These are phyloP conservation scores for Genyomyrus donnyi DNA, from an alignment of 2,113 vertebrate genomes.

Conservation along the genomic window DNA sequence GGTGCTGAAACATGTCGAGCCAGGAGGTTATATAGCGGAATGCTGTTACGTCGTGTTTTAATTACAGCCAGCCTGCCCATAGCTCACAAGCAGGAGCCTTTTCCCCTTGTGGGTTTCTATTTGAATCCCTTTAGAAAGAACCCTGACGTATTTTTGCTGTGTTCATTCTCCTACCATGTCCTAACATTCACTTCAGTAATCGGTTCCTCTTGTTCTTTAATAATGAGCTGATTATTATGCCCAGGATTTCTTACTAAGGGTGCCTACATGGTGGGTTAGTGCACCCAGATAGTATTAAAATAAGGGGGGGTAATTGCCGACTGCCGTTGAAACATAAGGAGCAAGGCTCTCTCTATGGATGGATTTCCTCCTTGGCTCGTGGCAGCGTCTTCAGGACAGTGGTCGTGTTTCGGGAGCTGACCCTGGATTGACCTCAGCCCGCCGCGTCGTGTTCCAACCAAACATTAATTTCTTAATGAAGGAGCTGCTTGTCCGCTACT, in stretches of 20 bases:
- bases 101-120: background rate
- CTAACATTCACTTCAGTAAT: background rate
- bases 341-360: background rate
- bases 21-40: too few species aligned
- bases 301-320: background rate
- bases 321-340: background rate
- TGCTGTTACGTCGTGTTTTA: too few species aligned
- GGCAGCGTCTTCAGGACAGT: background rate
- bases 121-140: background rate
- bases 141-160: background rate
- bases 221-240: background rate
- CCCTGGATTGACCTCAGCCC: constrained; percentile 35
- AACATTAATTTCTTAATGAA: constrained; percentile 1
- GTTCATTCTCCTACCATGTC: background rate
- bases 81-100: background rate
- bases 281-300: background rate
- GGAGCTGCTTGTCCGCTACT: background rate
- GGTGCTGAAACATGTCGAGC: background rate
- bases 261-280: background rate
- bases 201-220: background rate
- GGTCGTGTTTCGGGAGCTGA: background rate
- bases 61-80: background rate
- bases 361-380: background rate
- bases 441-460: constrained; percentile 47
- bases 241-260: background rate